Percentiles rank a stretch among this genome's conserved stretches.
phyloP scores from a whole-genome alignment of 2,888 invertebrate genomes.

The Trichogramma dendrolimi region DNA sequence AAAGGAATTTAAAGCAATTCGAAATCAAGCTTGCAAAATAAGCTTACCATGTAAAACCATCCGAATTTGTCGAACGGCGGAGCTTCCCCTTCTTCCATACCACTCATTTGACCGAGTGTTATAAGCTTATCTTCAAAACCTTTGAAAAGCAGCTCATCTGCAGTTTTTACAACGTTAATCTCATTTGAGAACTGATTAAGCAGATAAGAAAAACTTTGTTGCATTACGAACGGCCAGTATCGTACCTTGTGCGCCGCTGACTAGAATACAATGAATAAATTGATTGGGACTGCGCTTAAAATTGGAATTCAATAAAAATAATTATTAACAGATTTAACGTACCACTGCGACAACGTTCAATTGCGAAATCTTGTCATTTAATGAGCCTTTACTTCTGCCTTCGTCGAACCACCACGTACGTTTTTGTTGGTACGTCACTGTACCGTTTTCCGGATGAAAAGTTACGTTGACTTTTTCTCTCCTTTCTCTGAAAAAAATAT shows the following conservation, averaged over 20 bases:
- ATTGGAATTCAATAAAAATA: neutral
- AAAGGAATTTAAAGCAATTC: too few relatives aligned
- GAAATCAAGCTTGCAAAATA: too few relatives aligned
- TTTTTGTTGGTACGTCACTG: constrained; percentile 67
- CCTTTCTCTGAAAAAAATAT: constrained; percentile 58
- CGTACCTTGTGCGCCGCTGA: constrained; percentile 60
- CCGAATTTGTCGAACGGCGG: constrained; percentile 75
- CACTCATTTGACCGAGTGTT: constrained; percentile 61
- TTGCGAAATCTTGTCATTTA: constrained; percentile 67
- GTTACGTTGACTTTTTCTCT: constrained; percentile 68
- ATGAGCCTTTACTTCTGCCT: constrained; percentile 63
- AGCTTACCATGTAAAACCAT: constrained; percentile 70
- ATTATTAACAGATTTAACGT: constrained; percentile 45
- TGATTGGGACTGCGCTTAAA: neutral
- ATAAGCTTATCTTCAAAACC: constrained; percentile 76
- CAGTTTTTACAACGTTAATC: constrained; percentile 61
- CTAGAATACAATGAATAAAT: constrained; percentile 42
- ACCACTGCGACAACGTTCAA: constrained; percentile 77
- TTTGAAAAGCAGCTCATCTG: constrained; percentile 70
- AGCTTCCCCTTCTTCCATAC: constrained; percentile 50
- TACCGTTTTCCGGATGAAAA: constrained; percentile 68
- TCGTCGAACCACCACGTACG: constrained; percentile 69
- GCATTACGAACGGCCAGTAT: constrained; percentile 58
- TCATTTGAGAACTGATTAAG: constrained; percentile 56
- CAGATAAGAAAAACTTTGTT: constrained; percentile 60